Conservation (phyloP, 1,140 invertebrate genomes). For the Acromyrmex heyeri region DNA sequence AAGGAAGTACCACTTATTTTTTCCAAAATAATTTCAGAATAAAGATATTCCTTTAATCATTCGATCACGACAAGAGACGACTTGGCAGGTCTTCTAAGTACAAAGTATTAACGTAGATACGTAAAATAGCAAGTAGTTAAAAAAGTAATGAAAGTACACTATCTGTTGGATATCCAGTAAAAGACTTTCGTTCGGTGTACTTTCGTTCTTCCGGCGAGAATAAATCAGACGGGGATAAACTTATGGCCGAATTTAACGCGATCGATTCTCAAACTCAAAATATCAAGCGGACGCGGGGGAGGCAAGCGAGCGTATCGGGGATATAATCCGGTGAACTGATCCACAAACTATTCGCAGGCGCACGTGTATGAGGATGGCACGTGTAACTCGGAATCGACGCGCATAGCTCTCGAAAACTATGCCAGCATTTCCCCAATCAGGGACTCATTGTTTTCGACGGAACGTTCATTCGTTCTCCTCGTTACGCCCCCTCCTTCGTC, state of each 20-base stretch:
- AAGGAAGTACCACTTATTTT: too few species aligned
- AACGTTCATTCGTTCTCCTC: constrained; percentile 46
- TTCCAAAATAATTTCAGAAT: too few species aligned
- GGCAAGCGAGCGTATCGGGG: constrained; percentile 38
- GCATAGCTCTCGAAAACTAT: constrained; percentile 66
- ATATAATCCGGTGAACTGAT: constrained; percentile 42
- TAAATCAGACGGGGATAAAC: neutral
- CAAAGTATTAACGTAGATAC: neutral
- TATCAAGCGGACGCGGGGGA: constrained; percentile 33
- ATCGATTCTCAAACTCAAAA: constrained; percentile 51
- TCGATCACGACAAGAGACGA: too few species aligned
- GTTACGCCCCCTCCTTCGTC: neutral
- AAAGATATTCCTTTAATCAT: too few species aligned
- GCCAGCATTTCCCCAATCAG: constrained; percentile 71
- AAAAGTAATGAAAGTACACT: neutral
- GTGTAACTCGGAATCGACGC: constrained; percentile 46
- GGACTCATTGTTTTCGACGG: constrained; percentile 69
- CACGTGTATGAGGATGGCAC: constrained; percentile 18
- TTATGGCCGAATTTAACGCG: constrained; percentile 36
- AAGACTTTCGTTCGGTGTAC: neutral
- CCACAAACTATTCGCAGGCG: constrained; percentile 63
- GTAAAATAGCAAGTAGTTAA: neutral
- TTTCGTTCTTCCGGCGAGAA: neutral
- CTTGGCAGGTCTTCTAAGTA: neutral
- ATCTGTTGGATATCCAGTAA: neutral